Evolutionary conservation across 2,113 vertebrate species (phyloP).

Genomic region (Eubucco bourcierii): DNA sequence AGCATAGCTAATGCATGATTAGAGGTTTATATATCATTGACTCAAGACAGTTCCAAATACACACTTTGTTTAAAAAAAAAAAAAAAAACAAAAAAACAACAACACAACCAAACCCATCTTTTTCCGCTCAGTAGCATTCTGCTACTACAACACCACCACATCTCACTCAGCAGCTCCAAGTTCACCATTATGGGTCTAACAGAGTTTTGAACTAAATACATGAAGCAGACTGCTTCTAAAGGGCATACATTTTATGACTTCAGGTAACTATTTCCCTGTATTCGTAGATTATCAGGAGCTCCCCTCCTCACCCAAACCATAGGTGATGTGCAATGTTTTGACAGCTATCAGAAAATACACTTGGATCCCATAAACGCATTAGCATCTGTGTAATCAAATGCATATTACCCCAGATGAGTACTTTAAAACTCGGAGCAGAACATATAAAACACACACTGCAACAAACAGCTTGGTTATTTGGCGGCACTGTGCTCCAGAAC

Average conservation of each 20-base stretch:
- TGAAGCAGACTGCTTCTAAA: background rate
- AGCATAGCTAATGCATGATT: background rate
- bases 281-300: background rate
- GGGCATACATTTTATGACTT: background rate
- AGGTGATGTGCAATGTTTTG: background rate
- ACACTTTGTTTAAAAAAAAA: background rate
- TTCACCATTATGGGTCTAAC: background rate
- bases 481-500: background rate
- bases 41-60: background rate
- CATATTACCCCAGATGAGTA: background rate
- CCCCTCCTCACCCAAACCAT: background rate
- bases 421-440: background rate
- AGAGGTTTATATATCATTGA: background rate
- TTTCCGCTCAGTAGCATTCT: background rate
- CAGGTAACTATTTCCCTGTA: background rate
- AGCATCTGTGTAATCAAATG: background rate
- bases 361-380: background rate
- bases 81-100: background rate
- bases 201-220: background rate
- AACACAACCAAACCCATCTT: background rate
- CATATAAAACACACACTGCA: fast-evolving
- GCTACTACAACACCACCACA: background rate
- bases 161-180: background rate
- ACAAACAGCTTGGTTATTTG: background rate
- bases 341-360: background rate